These are phyloP conservation scores for Eupithecia centaureata DNA, from an alignment of 2,888 invertebrate genomes.

Conservation along the genomic window DNA sequence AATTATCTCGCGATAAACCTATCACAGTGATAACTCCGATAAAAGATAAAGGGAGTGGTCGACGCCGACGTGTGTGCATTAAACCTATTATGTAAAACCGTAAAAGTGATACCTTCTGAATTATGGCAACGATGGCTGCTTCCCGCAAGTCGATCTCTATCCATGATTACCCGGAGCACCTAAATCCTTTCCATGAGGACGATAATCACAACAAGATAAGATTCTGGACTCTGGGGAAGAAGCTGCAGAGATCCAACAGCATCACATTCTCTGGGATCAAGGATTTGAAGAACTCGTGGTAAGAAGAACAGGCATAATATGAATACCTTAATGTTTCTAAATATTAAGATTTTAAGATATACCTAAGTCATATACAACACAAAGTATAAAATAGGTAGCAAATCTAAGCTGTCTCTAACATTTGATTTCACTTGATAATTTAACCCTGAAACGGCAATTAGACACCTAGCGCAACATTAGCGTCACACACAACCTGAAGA, in stretches of 20 bases:
- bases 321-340: background rate
- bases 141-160: constrained; percentile 83
- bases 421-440: constrained; percentile 47
- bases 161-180: constrained; percentile 89
- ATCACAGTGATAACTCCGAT: constrained; percentile 63
- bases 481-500: constrained; percentile 38
- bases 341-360: background rate
- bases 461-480: constrained; percentile 33
- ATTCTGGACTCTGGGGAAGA: constrained; percentile 85
- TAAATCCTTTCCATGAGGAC: constrained; percentile 90
- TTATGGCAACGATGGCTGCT: constrained; percentile 73
- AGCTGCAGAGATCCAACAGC: constrained; percentile 83
- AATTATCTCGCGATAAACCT: constrained; percentile 80
- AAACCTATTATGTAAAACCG: constrained; percentile 70
- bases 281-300: constrained; percentile 85
- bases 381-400: background rate
- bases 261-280: constrained; percentile 85
- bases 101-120: constrained; percentile 53
- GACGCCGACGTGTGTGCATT: constrained; percentile 68
- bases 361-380: background rate
- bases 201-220: constrained; percentile 85
- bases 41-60: constrained; percentile 78
- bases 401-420: constrained; percentile 38
- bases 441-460: constrained; percentile 52
- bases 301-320: constrained; percentile 50